Percentiles rank a stretch among this genome's conserved stretches.
Conservation (phyloP, 1,140 invertebrate species). For the Periplaneta americana region DNA sequence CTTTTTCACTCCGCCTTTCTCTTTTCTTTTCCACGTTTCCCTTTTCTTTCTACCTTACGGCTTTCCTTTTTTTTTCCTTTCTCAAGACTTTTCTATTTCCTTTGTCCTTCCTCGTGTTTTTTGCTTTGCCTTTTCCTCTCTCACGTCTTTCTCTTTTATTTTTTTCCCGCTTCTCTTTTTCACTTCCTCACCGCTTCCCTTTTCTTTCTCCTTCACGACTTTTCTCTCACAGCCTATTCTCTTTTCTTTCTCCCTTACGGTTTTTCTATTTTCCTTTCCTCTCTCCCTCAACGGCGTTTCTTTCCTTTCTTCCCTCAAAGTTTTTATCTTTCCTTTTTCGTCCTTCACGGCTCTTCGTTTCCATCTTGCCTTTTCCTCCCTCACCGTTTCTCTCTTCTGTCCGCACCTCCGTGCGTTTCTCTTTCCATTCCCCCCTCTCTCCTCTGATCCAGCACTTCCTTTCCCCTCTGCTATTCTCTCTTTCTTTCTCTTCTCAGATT, state of each 20-base stretch:
- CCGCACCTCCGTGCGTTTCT: too few relatives aligned
- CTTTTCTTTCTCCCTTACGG: conserved; percentile 1
- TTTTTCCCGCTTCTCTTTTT: too few relatives aligned
- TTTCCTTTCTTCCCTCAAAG: not conserved
- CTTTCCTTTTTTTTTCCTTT: conserved; percentile 1
- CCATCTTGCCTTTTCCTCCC: not conserved
- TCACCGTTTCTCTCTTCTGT: too few relatives aligned
- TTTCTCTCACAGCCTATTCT: too few relatives aligned
- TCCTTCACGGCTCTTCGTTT: not conserved
- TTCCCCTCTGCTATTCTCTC: too few relatives aligned
- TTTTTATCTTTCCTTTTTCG: not conserved
- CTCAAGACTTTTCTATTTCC: not conserved
- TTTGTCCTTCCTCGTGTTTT: not conserved
- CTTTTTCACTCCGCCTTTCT: not conserved
- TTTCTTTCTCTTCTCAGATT: not conserved
- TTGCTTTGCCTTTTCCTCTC: too few relatives aligned
- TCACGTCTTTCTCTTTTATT: too few relatives aligned
- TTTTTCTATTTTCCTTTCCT: too few relatives aligned
- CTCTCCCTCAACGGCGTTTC: too few relatives aligned
- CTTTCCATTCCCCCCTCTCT: too few relatives aligned
- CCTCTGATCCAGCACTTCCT: too few relatives aligned
- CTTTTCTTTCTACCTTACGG: too few relatives aligned
- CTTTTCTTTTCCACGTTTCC: not conserved
- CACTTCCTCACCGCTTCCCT: not conserved
- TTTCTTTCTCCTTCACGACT: not conserved